Evolutionary conservation across 1,140 invertebrate genomes (phyloP).

Genomic region (Druon quercuslanigerum): DNA sequence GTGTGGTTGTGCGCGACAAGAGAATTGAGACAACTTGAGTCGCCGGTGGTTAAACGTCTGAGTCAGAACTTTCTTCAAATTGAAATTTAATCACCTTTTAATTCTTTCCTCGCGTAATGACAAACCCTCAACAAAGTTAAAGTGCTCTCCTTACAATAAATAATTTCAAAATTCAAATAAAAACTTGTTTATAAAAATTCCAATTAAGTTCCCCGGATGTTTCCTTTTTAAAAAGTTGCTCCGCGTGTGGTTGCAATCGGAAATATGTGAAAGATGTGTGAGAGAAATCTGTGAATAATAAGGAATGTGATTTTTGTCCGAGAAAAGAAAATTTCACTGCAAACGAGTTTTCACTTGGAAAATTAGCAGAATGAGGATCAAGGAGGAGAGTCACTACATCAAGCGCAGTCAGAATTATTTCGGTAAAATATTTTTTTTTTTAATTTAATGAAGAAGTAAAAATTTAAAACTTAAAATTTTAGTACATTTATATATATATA

Average conservation of each 20-base stretch:
- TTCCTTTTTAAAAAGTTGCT: background rate
- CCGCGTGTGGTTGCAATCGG: background rate
- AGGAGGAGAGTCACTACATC: constrained; percentile 64
- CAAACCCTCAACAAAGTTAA: background rate
- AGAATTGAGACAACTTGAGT: background rate
- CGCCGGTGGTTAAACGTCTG: background rate
- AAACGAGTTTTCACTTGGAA: background rate
- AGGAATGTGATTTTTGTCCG: background rate
- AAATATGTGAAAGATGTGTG: background rate
- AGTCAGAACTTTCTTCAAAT: background rate
- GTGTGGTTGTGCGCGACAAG: constrained; percentile 7
- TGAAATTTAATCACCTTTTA: background rate
- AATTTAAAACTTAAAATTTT: background rate
- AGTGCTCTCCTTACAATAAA: background rate
- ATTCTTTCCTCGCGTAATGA: background rate
- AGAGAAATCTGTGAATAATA: constrained; percentile 6
- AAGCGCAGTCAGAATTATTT: constrained; percentile 66
- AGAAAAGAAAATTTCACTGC: background rate
- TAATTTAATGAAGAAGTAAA: too few species aligned
- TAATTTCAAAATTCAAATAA: too few species aligned
- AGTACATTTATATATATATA: background rate
- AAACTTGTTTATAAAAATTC: too few species aligned
- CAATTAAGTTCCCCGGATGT: too few species aligned
- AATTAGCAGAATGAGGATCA: constrained; percentile 63
- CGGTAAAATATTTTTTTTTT: constrained; percentile 53